A percentile compares a stretch with the other conserved stretches of the same genome.
These are phyloP conservation scores for Amphimedon queenslandica DNA, from an alignment of 37 sponge, comb jelly and placozoan genomes.

Conservation along the genomic window DNA sequence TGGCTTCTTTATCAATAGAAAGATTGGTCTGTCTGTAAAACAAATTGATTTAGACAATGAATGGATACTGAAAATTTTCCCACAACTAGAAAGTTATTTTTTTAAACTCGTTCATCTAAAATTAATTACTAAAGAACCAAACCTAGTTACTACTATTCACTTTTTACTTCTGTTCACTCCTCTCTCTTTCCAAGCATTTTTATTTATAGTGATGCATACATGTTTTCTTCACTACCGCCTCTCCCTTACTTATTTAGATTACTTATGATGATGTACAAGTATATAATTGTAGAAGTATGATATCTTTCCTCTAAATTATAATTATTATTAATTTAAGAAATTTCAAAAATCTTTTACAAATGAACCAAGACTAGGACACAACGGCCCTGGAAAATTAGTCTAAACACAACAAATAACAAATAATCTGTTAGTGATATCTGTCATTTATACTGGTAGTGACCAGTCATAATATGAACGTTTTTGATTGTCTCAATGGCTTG, in stretches of 20 bases:
- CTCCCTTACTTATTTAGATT: no score
- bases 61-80: not conserved
- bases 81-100: not conserved
- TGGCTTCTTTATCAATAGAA: not conserved
- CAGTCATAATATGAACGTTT: constrained; percentile 4
- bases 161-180: no score
- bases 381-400: constrained; percentile 11
- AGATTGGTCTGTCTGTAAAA: not conserved
- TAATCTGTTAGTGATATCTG: constrained; percentile 14
- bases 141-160: not conserved
- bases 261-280: no score
- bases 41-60: not conserved
- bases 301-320: no score
- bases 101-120: not conserved
- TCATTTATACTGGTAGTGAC: constrained; percentile 2
- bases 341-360: not conserved
- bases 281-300: no score
- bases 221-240: no score
- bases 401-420: constrained; percentile 9
- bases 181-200: no score
- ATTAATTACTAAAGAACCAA: not conserved
- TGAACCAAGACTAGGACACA: not conserved
- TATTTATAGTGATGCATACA: not conserved
- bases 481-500: constrained; percentile 22
- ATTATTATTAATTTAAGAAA: no score